Evolutionary conservation across 2,888 invertebrate species (phyloP).

Genomic region (Pollenia labialis): DNA sequence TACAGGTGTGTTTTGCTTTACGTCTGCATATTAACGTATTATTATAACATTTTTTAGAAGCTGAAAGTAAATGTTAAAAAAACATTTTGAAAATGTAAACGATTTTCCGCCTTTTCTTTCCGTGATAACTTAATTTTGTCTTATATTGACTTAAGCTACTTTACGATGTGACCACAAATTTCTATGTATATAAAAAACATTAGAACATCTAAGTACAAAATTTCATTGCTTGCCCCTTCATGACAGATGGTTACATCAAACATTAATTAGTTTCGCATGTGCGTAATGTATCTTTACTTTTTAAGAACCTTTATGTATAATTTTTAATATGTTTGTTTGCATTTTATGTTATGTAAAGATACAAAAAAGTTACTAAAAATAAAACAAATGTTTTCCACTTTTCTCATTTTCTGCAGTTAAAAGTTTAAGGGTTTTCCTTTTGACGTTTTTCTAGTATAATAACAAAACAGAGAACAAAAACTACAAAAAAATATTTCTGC

Average conservation of each 20-base stretch:
- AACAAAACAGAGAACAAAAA: background rate
- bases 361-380: slow-evolving; percentile 2
- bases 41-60: too few species aligned
- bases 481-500: slow-evolving; percentile 47
- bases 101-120: too few species aligned
- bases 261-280: slow-evolving; percentile 5
- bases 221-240: background rate
- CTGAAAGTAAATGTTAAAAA: too few species aligned
- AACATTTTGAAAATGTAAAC: too few species aligned
- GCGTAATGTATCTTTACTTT: slow-evolving; percentile 1
- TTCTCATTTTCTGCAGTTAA: slow-evolving; percentile 63
- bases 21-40: too few species aligned
- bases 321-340: slow-evolving; percentile 1
- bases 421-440: slow-evolving; percentile 50
- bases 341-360: slow-evolving; percentile 32
- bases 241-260: slow-evolving; percentile 27
- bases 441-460: slow-evolving; percentile 5
- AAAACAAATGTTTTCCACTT: slow-evolving; percentile 45
- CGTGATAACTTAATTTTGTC: too few species aligned
- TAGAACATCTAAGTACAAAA: background rate
- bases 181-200: too few species aligned
- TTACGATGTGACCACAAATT: too few species aligned
- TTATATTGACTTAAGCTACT: too few species aligned
- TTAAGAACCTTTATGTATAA: background rate
- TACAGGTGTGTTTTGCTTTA: too few species aligned